These are phyloP conservation scores for Limenitis camilla DNA, from an alignment of 2,888 invertebrate genomes.

Conservation along the genomic window DNA sequence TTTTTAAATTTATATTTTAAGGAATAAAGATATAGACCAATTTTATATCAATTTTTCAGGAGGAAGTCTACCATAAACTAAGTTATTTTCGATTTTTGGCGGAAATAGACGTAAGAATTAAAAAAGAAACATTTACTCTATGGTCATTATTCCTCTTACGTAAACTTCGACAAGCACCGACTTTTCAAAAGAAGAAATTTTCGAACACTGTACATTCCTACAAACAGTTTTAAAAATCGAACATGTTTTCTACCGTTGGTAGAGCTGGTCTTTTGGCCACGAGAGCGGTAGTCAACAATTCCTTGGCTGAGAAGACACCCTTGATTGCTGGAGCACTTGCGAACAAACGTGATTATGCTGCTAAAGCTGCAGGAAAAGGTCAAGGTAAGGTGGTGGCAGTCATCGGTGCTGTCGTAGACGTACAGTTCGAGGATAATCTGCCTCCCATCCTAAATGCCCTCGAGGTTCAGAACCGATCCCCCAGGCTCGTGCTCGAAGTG, in stretches of 20 bases:
- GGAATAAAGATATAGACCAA: no score
- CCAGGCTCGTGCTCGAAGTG: slow-evolving; percentile 87
- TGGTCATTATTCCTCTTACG: slow-evolving; percentile 34
- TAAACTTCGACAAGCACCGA: slow-evolving; percentile 34
- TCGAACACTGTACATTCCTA: slow-evolving; percentile 41
- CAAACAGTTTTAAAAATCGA: slow-evolving; percentile 45
- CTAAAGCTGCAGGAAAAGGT: slow-evolving; percentile 37
- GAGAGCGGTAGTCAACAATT: slow-evolving; percentile 63
- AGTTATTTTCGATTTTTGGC: background rate
- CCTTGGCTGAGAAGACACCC: slow-evolving; percentile 72
- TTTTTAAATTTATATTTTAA: no score
- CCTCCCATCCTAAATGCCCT: slow-evolving; percentile 97
- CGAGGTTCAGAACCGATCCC: slow-evolving; percentile 89
- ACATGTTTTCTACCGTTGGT: slow-evolving; percentile 71
- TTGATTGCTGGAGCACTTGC: slow-evolving; percentile 55
- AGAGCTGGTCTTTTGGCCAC: slow-evolving; percentile 68
- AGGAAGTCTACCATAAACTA: slow-evolving; percentile 4
- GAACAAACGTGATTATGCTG: slow-evolving; percentile 61
- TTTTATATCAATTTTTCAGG: no score
- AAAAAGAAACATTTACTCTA: slow-evolving; percentile 11
- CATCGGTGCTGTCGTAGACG: slow-evolving; percentile 98
- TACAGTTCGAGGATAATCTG: slow-evolving; percentile 93
- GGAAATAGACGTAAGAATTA: slow-evolving; percentile 6
- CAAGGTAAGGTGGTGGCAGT: slow-evolving; percentile 91
- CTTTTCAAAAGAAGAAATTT: slow-evolving; percentile 55